Evolutionary conservation across 2,113 vertebrate species (phyloP).

Genomic region (Cromileptes altivelis): DNA sequence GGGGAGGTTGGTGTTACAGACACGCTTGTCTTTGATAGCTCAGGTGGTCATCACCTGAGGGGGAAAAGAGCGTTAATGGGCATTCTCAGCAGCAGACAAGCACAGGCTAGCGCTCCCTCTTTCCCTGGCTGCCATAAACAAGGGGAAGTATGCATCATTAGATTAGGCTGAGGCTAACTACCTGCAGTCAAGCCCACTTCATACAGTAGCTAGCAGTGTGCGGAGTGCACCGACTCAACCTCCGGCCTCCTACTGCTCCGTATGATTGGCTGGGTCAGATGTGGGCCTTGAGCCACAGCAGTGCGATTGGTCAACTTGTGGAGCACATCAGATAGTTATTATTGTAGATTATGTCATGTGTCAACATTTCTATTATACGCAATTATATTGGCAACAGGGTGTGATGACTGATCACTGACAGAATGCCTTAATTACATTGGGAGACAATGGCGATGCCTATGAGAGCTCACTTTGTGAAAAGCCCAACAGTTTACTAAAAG

Average conservation of each 20-base stretch:
- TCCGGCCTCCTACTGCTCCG: not conserved
- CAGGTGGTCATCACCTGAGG: constrained; percentile 84
- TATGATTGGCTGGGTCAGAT: constrained; percentile 20
- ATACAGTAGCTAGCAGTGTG: constrained; percentile 60
- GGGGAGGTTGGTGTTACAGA: constrained; percentile 60
- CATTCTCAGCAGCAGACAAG: constrained; percentile 82
- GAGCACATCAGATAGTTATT: constrained; percentile 3
- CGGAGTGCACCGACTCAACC: constrained; percentile 23
- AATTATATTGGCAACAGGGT: constrained; percentile 6
- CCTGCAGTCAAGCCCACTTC: constrained; percentile 61
- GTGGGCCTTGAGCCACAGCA: not conserved
- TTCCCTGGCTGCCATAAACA: constrained; percentile 72
- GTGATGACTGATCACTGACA: constrained; percentile 20
- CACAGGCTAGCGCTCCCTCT: constrained; percentile 75
- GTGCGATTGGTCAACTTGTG: constrained; percentile 35
- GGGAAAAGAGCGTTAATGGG: constrained; percentile 77
- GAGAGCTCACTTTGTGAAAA: constrained; percentile 2
- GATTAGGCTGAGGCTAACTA: constrained; percentile 65
- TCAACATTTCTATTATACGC: constrained; percentile 23
- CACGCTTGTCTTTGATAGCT: constrained; percentile 82
- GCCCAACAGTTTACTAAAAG: not conserved
- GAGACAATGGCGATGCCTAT: constrained; percentile 13
- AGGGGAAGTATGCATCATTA: constrained; percentile 78
- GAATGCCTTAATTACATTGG: constrained; percentile 25
- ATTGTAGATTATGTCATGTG: constrained; percentile 11